Evolutionary conservation across 2,797 vertebrate genomes (phyloP).

Genomic region (Pseudotriccus pelzelni): DNA sequence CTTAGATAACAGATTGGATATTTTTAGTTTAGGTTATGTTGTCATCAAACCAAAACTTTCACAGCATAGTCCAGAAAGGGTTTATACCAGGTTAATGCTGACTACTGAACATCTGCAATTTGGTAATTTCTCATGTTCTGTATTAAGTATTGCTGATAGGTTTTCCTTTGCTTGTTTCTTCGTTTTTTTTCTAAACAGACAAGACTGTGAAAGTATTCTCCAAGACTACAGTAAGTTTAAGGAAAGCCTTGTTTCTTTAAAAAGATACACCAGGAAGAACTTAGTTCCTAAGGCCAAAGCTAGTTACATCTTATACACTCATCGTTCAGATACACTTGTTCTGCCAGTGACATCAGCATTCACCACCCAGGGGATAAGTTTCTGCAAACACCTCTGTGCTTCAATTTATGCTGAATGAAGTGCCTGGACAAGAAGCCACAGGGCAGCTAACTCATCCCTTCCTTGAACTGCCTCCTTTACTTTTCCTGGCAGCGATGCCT

Average conservation of each 20-base stretch:
- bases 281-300: not conserved
- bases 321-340: not conserved
- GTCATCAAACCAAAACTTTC: not conserved
- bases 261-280: not conserved
- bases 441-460: not conserved
- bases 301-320: not conserved
- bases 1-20: no score
- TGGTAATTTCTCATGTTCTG: not conserved
- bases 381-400: not conserved
- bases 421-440: not conserved
- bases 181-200: not conserved
- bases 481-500: not conserved
- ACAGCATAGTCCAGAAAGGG: not conserved
- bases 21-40: not conserved
- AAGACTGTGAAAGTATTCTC: not conserved
- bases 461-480: not conserved
- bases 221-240: not conserved
- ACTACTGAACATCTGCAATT: not conserved
- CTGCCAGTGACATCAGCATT: not conserved
- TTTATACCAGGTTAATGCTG: not conserved
- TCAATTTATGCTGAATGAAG: not conserved
- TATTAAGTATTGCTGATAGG: not conserved
- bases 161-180: not conserved
- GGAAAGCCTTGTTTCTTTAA: not conserved
- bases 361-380: not conserved